Conservation (phyloP, 1,140 invertebrate species). For the Plutomurus gul region DNA sequence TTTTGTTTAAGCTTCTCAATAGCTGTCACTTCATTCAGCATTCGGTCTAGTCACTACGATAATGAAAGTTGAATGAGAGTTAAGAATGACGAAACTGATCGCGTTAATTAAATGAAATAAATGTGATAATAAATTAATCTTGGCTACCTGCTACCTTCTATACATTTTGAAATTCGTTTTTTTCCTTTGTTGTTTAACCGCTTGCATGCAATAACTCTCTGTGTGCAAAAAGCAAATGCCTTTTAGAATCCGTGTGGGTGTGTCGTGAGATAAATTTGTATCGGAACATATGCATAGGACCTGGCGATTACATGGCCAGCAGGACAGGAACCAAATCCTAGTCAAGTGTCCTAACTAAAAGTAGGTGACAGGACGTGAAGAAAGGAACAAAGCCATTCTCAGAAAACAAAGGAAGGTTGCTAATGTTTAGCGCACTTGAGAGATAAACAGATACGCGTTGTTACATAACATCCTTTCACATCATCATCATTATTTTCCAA, state of each 20-base stretch:
- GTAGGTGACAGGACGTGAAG: neutral
- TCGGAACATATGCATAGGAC: neutral
- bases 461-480: conserved; percentile 10
- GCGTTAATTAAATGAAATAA: neutral
- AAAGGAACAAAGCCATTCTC: conserved; percentile 23
- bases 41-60: neutral
- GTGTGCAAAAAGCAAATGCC: no score
- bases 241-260: no score
- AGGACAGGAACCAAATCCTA: neutral
- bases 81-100: neutral
- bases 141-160: neutral
- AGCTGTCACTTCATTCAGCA: neutral
- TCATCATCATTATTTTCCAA: conserved; percentile 1
- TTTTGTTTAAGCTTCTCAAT: neutral
- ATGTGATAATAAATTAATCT: conserved; percentile 1
- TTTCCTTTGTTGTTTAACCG: neutral
- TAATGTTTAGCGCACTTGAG: neutral
- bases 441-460: neutral
- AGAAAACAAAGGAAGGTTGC: conserved; percentile 16
- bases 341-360: neutral
- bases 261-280: neutral
- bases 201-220: no score
- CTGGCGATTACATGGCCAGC: neutral
- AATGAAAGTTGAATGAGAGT: neutral
- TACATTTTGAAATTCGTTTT: neutral